Evolutionary conservation across 35 echinoderm and acorn worm genomes (phyloP).

Genomic region (Ophioderma brevispina): DNA sequence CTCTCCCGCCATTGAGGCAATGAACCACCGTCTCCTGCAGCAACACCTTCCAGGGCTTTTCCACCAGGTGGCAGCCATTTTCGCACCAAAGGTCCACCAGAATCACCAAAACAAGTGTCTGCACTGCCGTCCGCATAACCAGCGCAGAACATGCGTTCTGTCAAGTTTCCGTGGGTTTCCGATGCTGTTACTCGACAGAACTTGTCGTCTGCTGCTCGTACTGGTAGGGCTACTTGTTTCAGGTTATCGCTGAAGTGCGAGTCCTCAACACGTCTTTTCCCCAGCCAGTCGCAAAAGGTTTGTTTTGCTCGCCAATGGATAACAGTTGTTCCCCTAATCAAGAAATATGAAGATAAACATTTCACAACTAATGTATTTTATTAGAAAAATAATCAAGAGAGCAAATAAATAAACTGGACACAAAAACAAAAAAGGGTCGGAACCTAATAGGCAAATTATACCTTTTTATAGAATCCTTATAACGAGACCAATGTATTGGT

Average conservation of each 20-base stretch:
- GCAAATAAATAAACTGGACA: too few species aligned
- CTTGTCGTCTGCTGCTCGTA: not conserved
- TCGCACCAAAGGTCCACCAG: slow-evolving; percentile 64
- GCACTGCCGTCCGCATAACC: slow-evolving; percentile 33
- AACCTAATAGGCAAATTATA: too few species aligned
- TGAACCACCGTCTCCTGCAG: not conserved
- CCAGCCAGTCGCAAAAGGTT: not conserved
- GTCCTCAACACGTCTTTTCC: not conserved
- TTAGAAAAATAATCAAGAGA: too few species aligned
- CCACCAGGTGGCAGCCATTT: not conserved
- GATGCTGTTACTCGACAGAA: not conserved
- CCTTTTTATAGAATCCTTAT: too few species aligned
- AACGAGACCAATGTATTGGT: too few species aligned
- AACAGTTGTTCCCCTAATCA: not conserved
- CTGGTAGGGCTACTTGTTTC: slow-evolving; percentile 47
- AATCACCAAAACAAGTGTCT: slow-evolving; percentile 73
- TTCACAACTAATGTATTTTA: too few species aligned
- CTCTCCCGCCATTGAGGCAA: not conserved
- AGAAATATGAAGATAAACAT: too few species aligned
- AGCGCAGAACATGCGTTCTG: slow-evolving; percentile 86
- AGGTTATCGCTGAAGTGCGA: not conserved
- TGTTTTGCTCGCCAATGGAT: not conserved
- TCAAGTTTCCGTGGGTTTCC: slow-evolving; percentile 71
- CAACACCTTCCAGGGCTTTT: too few species aligned
- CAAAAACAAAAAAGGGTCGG: too few species aligned